phyloP scores from a whole-genome alignment of 2,113 vertebrate genomes.

The Siphamia tubifer region DNA sequence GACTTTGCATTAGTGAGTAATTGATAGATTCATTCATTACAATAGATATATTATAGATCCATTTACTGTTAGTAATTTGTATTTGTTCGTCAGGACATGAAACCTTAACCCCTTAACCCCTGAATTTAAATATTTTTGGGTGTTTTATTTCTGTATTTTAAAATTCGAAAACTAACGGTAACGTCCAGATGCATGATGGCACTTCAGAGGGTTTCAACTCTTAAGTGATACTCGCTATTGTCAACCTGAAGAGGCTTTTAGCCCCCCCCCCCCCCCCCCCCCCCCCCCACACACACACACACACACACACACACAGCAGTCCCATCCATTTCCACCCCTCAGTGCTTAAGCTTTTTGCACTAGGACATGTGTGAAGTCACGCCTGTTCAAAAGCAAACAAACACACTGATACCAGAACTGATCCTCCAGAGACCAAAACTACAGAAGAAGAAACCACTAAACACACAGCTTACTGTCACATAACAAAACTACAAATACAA shows the following conservation, averaged over 20 bases:
- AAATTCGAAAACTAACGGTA: neutral
- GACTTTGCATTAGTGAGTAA: too few relatives aligned
- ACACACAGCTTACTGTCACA: too few relatives aligned
- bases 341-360: constrained; percentile 60
- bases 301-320: neutral
- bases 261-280: constrained; percentile 22
- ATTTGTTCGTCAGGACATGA: too few relatives aligned
- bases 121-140: too few relatives aligned
- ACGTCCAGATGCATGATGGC: neutral
- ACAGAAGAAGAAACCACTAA: too few relatives aligned
- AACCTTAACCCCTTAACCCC: too few relatives aligned
- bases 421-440: neutral
- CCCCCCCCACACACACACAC: too few relatives aligned
- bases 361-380: constrained; percentile 48
- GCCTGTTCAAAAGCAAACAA: constrained; percentile 48
- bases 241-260: constrained; percentile 56
- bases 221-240: constrained; percentile 41
- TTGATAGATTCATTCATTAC: too few relatives aligned
- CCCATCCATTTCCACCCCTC: neutral
- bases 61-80: too few relatives aligned
- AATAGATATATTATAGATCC: too few relatives aligned
- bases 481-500: too few relatives aligned
- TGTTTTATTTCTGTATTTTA: too few relatives aligned
- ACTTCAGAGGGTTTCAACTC: constrained; percentile 1
- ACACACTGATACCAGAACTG: constrained; percentile 33